Evolutionary conservation across 2,888 invertebrate genomes (phyloP).

Genomic region (Kryphioiulus occultus): DNA sequence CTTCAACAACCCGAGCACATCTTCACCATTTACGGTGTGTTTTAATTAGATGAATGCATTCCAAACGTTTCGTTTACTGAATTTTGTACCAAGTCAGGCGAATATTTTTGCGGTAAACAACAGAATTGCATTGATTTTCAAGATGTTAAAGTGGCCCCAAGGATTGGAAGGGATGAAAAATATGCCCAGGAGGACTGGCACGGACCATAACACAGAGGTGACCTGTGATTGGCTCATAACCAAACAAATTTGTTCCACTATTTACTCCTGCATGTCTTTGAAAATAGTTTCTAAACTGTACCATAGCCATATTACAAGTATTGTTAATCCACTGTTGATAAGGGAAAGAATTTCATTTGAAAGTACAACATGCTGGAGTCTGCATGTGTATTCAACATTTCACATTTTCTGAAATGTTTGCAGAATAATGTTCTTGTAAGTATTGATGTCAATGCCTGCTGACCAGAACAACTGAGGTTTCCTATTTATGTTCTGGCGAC

Average conservation of each 20-base stretch:
- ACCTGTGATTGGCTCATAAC: constrained; percentile 14
- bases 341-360: neutral
- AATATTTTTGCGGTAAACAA: neutral
- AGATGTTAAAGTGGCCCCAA: neutral
- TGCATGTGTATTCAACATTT: too few species aligned
- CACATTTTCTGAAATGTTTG: neutral
- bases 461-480: too few species aligned
- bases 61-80: too few species aligned
- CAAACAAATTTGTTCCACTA: constrained; percentile 23
- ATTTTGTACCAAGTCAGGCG: neutral
- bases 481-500: neutral
- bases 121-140: neutral
- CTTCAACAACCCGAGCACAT: too few species aligned
- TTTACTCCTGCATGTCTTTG: neutral
- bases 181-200: neutral
- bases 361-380: too few species aligned
- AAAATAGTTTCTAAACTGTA: constrained; percentile 17
- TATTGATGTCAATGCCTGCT: neutral
- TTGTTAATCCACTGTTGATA: neutral
- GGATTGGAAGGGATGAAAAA: neutral
- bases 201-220: neutral
- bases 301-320: neutral
- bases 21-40: too few species aligned
- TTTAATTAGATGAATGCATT: too few species aligned
- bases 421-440: neutral